phyloP scores from a whole-genome alignment of 2,113 vertebrate genomes.

The Vulpes ferrilata region DNA sequence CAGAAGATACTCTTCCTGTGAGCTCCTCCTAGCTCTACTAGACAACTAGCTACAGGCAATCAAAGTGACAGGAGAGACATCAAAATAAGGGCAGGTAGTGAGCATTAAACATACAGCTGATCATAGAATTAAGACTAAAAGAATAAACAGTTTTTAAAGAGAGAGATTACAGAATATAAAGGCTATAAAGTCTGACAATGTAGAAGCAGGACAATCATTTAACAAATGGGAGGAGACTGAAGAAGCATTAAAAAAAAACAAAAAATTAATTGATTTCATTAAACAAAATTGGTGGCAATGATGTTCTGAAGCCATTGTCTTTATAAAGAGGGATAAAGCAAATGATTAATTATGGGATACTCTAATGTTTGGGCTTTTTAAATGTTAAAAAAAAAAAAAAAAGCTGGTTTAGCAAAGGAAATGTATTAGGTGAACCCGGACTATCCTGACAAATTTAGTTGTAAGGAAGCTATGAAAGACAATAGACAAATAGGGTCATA shows the following conservation, averaged over 20 bases:
- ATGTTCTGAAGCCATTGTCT: neutral
- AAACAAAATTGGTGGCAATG: neutral
- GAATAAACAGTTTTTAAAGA: neutral
- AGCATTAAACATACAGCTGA: neutral
- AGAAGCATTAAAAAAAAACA: neutral
- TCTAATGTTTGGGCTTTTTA: neutral
- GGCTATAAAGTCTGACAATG: neutral
- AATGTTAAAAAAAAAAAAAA: no score
- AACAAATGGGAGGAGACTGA: neutral
- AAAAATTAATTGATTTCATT: neutral
- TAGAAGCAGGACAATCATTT: neutral
- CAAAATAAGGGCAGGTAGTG: neutral
- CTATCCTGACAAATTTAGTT: neutral
- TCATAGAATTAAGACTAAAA: slow-evolving; percentile 40
- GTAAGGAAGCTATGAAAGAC: slow-evolving; percentile 19
- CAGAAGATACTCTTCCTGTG: neutral
- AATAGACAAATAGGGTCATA: neutral
- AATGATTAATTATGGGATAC: neutral
- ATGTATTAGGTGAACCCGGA: neutral
- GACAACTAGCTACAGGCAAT: neutral
- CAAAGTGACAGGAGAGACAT: neutral
- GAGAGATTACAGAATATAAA: neutral
- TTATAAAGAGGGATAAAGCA: neutral
- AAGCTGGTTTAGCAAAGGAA: slow-evolving; percentile 7
- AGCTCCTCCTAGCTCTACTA: neutral